phyloP scores from a whole-genome alignment of 2,888 invertebrate genomes.

The Drosophila melanosoma region DNA sequence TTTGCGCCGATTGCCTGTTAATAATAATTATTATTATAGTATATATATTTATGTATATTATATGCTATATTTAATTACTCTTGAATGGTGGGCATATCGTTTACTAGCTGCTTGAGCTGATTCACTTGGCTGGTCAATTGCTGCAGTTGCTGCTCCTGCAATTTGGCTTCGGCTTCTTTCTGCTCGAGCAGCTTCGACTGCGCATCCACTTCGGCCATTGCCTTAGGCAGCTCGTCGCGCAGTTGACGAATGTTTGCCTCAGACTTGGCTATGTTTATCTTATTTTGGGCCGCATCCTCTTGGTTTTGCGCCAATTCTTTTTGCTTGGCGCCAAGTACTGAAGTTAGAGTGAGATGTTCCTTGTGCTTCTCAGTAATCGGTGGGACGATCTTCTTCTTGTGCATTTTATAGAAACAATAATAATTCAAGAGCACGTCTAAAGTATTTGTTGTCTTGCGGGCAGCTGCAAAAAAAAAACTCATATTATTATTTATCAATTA shows the following conservation, averaged over 20 bases:
- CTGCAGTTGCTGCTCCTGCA: conserved; percentile 28
- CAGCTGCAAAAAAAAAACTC: conserved; percentile 58
- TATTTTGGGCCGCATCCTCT: conserved; percentile 46
- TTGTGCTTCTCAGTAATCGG: conserved; percentile 59
- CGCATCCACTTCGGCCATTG: conserved; percentile 38
- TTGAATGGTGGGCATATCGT: conserved; percentile 61
- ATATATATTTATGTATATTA: background rate
- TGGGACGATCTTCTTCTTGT: conserved; percentile 73
- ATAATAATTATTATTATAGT: background rate
- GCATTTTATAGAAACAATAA: conserved; percentile 80
- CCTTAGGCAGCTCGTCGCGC: conserved; percentile 31
- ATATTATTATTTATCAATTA: background rate
- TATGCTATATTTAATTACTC: conserved; percentile 37
- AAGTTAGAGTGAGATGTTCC: conserved; percentile 52
- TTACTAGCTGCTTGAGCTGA: conserved; percentile 55
- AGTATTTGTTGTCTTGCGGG: conserved; percentile 78
- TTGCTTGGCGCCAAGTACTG: conserved; percentile 49
- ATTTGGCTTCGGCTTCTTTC: conserved; percentile 40
- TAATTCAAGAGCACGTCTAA: conserved; percentile 80
- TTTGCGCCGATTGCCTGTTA: conserved; percentile 44
- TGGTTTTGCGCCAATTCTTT: conserved; percentile 56
- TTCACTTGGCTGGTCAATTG: conserved; percentile 53
- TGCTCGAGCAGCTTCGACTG: conserved; percentile 48
- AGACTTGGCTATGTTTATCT: conserved; percentile 37
- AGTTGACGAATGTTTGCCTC: conserved; percentile 48